Base-by-base conservation (phyloP, 2,113 vertebrate species). In the Hymenochirus boettgeri region DNA sequence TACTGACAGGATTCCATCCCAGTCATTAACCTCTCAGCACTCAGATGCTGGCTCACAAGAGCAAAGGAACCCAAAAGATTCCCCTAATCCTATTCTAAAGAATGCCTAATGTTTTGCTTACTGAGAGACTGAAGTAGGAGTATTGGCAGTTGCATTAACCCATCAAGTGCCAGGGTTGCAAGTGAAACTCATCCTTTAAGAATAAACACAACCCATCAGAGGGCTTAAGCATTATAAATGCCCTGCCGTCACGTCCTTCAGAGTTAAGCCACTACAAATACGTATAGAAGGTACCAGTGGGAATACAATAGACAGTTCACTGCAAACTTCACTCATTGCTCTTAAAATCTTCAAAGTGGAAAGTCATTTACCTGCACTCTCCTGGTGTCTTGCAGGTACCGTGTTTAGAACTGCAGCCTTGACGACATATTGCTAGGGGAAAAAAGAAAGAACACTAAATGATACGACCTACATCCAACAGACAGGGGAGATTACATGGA, bases 391-490 rank as follows among this genome's bases (percentile, higher is more conserved):
- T 94, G 78, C 96, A 99, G 33, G 89, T 92, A 19, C 96, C 96
- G 17, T 99, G 96, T 75, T 93, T 94, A 35, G 86, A 89, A 82
- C 91, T 98, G 84, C 96, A 99, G 78, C 95, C 96, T 82, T 99
- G 95, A 61, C 92, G 89, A 79, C 95, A 99, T 79, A 99, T 97
- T 22, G 96, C 96, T 99, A 79, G 69, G 72, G 75, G 71, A 21
- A 62, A 24, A 7, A 33, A 17, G 35, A 31, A n/a, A 26, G 6
- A 5, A 17, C 4, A 45, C 54, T 15, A 2, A 21, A n/a, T 42
- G 17, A 42, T 42, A 42, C 6, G 15, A 17, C 39, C 39, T n/a
- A 42, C n/a, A 17, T n/a, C 39, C n/a, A 17, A 42, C 7, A 42
- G 5, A 42, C 39, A 50, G 23, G 3, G 22, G 21, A 21, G 48